Evolutionary conservation across 2,113 vertebrate species (phyloP), one percentile per base, ranked within the genome.

Genomic region (Mormoops blainvillei): DNA sequence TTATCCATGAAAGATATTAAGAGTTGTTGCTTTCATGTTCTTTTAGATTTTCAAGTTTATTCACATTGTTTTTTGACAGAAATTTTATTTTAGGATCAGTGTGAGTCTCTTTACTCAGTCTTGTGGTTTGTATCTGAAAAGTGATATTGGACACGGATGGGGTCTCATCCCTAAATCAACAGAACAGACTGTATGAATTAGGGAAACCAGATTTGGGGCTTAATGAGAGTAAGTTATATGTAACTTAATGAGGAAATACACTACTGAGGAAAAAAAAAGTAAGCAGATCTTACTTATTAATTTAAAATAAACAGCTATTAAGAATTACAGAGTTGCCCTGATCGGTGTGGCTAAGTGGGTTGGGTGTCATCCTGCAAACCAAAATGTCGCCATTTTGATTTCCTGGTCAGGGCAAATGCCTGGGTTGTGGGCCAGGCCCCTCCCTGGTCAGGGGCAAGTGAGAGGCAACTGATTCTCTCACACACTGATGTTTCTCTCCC

Each of bases 231-330:
- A 91, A 70, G 15, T 45, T 31, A 45, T 91, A 73, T 87, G 70
- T 87, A 91, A 93, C 43, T 94, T 92, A 94, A 74, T 77, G 33
- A 83, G 43, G 50, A 92, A 52, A 33, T 87, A 65, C 26, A 52
- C 74, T 89, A 63, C 63, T 74, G 82, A 91, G 63, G 33, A 28
- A 33, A 65, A 56, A 56, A 65, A 89, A 78, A 41, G 22, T 38
- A 52, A 82, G 7, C 7, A 48, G 11, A 56, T 93, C 4, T 94
- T 14, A 43, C 92, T 81, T 94, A 90, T 88, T 82, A 87, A 61
- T 89, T 95, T 95, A 67, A 94, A 93, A 67, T 74, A 91, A 97
- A 73, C 16, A 38, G 70, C 63, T 88, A 52, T 43, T 54, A 78
- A 81, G 24, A 89, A 89, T 77, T 94, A 54, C 15, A 73, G 63